Conservation (phyloP, 2,797 vertebrate genomes). For the Coregonus suidteri region DNA sequence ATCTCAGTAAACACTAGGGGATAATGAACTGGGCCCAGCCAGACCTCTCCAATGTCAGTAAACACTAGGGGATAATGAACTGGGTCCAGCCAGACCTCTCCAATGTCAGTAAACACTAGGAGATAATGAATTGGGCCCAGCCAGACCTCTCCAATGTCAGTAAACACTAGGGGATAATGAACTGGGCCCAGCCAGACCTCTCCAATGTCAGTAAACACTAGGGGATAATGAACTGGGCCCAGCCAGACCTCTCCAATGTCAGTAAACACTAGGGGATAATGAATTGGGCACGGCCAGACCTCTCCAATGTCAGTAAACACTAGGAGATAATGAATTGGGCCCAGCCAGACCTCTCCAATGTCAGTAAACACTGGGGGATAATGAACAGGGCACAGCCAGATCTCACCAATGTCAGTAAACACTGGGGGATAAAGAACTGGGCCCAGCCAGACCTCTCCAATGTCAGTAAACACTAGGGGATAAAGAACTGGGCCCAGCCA, state of each 20-base stretch:
- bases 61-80: slow-evolving; percentile 55
- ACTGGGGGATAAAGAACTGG: slow-evolving; percentile 66
- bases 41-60: too few species aligned
- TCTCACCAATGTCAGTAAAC: slow-evolving; percentile 64
- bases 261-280: slow-evolving; percentile 66
- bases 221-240: slow-evolving; percentile 67
- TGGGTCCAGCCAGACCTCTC: slow-evolving; percentile 62
- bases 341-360: slow-evolving; percentile 61
- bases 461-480: slow-evolving; percentile 62
- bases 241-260: slow-evolving; percentile 63
- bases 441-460: slow-evolving; percentile 62
- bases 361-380: slow-evolving; percentile 65
- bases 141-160: slow-evolving; percentile 64
- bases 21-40: too few species aligned
- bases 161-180: slow-evolving; percentile 68
- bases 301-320: slow-evolving; percentile 65
- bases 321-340: slow-evolving; percentile 66
- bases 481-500: slow-evolving; percentile 68
- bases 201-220: slow-evolving; percentile 62
- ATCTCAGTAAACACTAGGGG: slow-evolving; percentile 44
- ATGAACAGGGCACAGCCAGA: slow-evolving; percentile 65
- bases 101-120: slow-evolving; percentile 60
- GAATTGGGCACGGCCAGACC: slow-evolving; percentile 64
- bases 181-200: slow-evolving; percentile 63
- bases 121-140: slow-evolving; percentile 67